These are phyloP conservation scores for Cotesia chilonis DNA, from an alignment of 1,140 invertebrate genomes.

Conservation along the genomic window DNA sequence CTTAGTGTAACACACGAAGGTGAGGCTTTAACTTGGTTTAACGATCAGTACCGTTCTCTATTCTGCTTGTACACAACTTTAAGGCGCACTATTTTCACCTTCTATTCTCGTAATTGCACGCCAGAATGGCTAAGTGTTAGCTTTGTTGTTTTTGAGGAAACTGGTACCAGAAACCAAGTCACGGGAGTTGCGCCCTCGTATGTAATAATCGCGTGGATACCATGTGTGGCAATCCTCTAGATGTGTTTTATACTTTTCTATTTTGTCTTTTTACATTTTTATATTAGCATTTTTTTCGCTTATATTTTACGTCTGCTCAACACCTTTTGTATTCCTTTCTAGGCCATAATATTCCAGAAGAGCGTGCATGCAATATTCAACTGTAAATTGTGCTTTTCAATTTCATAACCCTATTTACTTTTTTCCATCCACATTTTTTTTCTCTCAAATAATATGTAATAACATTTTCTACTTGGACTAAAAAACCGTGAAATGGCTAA, in stretches of 20 bases:
- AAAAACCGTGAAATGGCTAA: no score
- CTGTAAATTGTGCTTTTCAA: conserved; percentile 4
- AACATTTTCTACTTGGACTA: background rate
- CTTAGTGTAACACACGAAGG: conserved; percentile 16
- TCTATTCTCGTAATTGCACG: conserved; percentile 4
- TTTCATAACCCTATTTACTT: background rate
- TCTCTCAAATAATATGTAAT: background rate
- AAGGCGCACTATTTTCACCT: conserved; percentile 28
- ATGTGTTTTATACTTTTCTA: background rate
- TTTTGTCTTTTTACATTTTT: background rate
- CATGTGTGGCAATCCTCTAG: conserved; percentile 23
- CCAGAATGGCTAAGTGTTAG: conserved; percentile 22
- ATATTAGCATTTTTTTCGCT: background rate
- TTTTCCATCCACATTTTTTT: background rate
- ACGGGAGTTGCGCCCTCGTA: conserved; percentile 26
- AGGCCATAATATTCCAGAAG: background rate
- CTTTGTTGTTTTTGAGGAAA: conserved; percentile 18
- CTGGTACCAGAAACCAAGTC: conserved; percentile 30
- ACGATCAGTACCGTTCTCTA: conserved; percentile 14
- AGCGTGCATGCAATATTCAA: conserved; percentile 13
- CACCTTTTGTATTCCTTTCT: background rate
- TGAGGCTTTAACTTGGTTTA: conserved; percentile 35
- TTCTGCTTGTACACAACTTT: conserved; percentile 21
- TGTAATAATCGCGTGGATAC: conserved; percentile 31
- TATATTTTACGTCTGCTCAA: background rate